Evolutionary conservation across 2,797 vertebrate species (phyloP).

Genomic region (Podargus strigoides): DNA sequence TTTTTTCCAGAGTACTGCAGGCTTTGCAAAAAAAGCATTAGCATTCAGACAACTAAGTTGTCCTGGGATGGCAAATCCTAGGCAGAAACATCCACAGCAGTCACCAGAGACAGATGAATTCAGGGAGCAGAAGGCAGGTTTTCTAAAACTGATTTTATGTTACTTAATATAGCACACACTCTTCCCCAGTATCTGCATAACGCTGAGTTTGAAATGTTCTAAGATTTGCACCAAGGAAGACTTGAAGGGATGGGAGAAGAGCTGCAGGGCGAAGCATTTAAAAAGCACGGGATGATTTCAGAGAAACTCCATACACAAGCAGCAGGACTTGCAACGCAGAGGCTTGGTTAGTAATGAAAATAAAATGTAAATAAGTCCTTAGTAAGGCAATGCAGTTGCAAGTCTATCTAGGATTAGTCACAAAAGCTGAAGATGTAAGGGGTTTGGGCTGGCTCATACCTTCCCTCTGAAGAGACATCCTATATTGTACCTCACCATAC

Average conservation of each 20-base stretch:
- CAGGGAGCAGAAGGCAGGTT: constrained; percentile 1
- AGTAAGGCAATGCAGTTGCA: not conserved
- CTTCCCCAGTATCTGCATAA: constrained; percentile 37
- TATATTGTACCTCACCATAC: not conserved
- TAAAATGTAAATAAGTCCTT: not conserved
- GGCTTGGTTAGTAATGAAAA: not conserved
- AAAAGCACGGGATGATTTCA: not conserved
- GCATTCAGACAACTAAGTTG: not conserved
- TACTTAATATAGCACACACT: constrained; percentile 36
- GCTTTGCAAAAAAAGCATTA: not conserved
- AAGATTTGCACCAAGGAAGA: not conserved
- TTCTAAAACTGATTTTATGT: constrained; percentile 24
- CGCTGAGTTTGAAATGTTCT: constrained; percentile 22
- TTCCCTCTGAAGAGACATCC: not conserved
- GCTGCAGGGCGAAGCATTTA: not conserved
- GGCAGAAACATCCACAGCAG: not conserved
- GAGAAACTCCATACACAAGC: not conserved
- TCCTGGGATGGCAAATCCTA: not conserved
- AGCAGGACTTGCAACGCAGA: not conserved
- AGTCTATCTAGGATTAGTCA: not conserved
- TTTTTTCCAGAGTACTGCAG: not conserved
- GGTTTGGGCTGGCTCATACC: not conserved
- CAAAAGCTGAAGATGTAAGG: not conserved
- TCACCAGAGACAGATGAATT: constrained; percentile 1
- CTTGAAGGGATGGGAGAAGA: not conserved